These are phyloP conservation scores for Dolichotis patagonum DNA, from an alignment of 2,113 vertebrate genomes.

Conservation along the genomic window DNA sequence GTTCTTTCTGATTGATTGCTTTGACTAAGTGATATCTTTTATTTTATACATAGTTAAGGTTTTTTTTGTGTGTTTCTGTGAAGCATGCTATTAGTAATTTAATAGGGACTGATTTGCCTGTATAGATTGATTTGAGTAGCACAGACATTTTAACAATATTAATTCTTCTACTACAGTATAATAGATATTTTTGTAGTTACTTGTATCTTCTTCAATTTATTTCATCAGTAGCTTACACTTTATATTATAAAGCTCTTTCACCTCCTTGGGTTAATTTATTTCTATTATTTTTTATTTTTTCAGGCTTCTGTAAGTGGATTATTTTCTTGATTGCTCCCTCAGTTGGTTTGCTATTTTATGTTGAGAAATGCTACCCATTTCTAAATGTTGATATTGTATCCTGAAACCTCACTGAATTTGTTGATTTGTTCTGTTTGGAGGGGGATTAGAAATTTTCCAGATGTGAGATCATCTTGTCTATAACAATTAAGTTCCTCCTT, in stretches of 20 bases:
- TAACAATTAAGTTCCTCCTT: background rate
- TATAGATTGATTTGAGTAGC: background rate
- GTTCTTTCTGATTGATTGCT: background rate
- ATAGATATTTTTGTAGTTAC: background rate
- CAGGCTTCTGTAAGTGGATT: background rate
- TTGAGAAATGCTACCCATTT: background rate
- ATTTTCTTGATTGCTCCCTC: background rate
- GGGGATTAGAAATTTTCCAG: background rate
- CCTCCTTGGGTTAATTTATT: background rate
- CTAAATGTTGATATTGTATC: background rate
- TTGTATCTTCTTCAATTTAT: background rate
- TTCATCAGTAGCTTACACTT: background rate
- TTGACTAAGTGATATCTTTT: background rate
- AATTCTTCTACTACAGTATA: background rate
- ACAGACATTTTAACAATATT: background rate
- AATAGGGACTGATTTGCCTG: no score
- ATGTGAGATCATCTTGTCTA: background rate
- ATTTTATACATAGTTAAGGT: background rate
- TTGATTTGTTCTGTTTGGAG: background rate
- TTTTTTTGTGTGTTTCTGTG: background rate
- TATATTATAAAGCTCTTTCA: background rate
- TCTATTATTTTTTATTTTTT: background rate
- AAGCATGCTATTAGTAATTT: background rate
- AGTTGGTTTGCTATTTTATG: background rate
- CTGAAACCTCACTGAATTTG: background rate